Evolutionary conservation across 2,888 invertebrate genomes (phyloP).

Genomic region (Lottia scabra): DNA sequence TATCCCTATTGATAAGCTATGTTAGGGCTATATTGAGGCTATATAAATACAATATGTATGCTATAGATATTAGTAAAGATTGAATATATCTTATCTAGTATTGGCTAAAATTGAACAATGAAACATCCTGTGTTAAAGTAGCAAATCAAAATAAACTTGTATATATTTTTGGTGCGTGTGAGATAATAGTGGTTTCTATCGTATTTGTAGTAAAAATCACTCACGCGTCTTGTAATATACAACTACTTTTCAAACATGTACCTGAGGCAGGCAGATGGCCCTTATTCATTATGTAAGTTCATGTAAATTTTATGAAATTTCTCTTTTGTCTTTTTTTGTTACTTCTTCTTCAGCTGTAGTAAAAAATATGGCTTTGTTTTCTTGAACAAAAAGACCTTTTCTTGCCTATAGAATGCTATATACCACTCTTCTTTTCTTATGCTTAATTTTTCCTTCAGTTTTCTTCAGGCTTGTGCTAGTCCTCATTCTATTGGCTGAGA

Average conservation of each 20-base stretch:
- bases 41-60: not conserved
- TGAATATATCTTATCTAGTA: not conserved
- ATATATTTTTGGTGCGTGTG: not conserved
- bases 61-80: not conserved
- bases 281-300: conserved; percentile 3
- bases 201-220: not conserved
- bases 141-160: not conserved
- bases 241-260: not conserved
- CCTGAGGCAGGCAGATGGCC: not conserved
- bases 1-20: no score
- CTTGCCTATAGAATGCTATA: not conserved
- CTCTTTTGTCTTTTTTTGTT: not conserved
- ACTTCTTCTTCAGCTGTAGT: not conserved
- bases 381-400: not conserved
- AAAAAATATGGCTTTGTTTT: not conserved
- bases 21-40: no score
- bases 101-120: not conserved
- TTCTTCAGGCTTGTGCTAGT: not conserved
- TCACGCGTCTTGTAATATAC: not conserved
- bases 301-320: conserved; percentile 4
- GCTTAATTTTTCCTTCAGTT: not conserved
- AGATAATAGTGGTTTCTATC: not conserved
- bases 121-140: not conserved
- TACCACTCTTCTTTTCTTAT: conserved; percentile 1
- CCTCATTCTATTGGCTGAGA: conserved; percentile 4